A percentile compares a stretch with the other conserved stretches of the same genome.
Conservation (phyloP, 2,888 invertebrate genomes). For the Caenorhabditis sp. region DNA sequence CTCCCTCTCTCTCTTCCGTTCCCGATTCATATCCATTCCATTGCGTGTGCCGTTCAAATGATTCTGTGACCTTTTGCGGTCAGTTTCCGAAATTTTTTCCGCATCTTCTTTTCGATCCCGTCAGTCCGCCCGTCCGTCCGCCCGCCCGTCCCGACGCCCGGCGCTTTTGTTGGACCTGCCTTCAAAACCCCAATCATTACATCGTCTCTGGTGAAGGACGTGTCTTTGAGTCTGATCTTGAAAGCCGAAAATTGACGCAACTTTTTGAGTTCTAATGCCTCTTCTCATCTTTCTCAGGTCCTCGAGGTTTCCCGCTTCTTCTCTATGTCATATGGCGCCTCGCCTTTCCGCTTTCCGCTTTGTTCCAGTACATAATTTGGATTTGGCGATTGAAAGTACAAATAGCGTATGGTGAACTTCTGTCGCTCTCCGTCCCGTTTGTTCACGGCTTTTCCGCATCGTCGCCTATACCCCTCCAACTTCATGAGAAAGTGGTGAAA, state of each 20-base stretch:
- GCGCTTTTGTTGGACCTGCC: slow-evolving; percentile 15
- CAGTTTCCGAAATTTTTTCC: not conserved
- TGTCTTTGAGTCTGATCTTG: slow-evolving; percentile 13
- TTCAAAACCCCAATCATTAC: slow-evolving; percentile 13
- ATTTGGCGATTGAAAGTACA: slow-evolving; percentile 9
- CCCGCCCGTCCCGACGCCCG: not conserved
- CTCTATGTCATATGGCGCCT: slow-evolving; percentile 35
- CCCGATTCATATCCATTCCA: slow-evolving; percentile 7
- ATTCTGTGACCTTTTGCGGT: slow-evolving; percentile 45
- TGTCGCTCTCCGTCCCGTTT: slow-evolving; percentile 21
- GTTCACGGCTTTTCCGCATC: slow-evolving; percentile 51
- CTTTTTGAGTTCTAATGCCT: slow-evolving; percentile 27
- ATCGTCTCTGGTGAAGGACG: slow-evolving; percentile 36
- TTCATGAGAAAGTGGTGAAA: not conserved
- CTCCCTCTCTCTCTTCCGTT: not conserved
- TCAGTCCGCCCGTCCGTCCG: not conserved
- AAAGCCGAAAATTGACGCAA: slow-evolving; percentile 52
- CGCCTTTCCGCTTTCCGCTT: slow-evolving; percentile 6
- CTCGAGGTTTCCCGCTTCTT: slow-evolving; percentile 16
- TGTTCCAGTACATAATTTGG: slow-evolving; percentile 21
- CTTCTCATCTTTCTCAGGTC: slow-evolving; percentile 41
- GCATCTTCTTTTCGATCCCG: slow-evolving; percentile 19
- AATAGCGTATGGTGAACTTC: not conserved
- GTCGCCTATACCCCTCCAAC: slow-evolving; percentile 22
- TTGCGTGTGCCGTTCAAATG: slow-evolving; percentile 45